Evolutionary conservation across 1,140 invertebrate species (phyloP).

Genomic region (Probaryconus sp.): DNA sequence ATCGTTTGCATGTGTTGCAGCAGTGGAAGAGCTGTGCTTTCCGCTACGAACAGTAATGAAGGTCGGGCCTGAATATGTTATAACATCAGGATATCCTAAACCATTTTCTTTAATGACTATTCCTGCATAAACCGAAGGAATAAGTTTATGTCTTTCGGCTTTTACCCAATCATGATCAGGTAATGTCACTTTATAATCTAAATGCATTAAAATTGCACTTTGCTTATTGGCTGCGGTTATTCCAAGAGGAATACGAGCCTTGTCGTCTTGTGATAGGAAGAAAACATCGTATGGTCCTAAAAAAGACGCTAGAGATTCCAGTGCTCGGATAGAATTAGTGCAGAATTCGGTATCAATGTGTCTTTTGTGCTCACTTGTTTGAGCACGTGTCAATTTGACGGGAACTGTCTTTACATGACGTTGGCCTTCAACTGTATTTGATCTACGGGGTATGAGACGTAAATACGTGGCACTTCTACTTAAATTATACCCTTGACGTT

Average conservation of each 20-base stretch:
- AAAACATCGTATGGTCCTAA: slow-evolving; percentile 34
- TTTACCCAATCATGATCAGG: slow-evolving; percentile 77
- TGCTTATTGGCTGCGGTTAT: slow-evolving; percentile 74
- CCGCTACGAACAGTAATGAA: slow-evolving; percentile 71
- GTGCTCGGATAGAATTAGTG: slow-evolving; percentile 6
- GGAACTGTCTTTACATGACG: slow-evolving; percentile 26
- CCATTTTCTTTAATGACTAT: slow-evolving; percentile 59
- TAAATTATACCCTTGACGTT: not conserved
- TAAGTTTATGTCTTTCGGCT: slow-evolving; percentile 69
- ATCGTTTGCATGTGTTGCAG: slow-evolving; percentile 42
- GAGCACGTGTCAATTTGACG: slow-evolving; percentile 25
- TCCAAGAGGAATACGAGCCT: slow-evolving; percentile 74
- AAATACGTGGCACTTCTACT: slow-evolving; percentile 19
- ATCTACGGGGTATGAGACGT: slow-evolving; percentile 23
- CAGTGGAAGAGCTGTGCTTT: slow-evolving; percentile 64
- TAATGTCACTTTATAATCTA: slow-evolving; percentile 71
- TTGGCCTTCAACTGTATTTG: slow-evolving; percentile 27
- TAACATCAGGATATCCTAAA: slow-evolving; percentile 62
- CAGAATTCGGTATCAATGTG: slow-evolving; percentile 31
- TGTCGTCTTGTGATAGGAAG: slow-evolving; percentile 51
- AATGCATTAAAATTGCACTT: slow-evolving; percentile 66
- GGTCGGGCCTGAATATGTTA: slow-evolving; percentile 72
- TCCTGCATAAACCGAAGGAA: slow-evolving; percentile 67
- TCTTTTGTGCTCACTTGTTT: slow-evolving; percentile 6
- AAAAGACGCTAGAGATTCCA: slow-evolving; percentile 32